Evolutionary conservation across 2,113 vertebrate species (phyloP).

Genomic region (Galeopterus variegatus): DNA sequence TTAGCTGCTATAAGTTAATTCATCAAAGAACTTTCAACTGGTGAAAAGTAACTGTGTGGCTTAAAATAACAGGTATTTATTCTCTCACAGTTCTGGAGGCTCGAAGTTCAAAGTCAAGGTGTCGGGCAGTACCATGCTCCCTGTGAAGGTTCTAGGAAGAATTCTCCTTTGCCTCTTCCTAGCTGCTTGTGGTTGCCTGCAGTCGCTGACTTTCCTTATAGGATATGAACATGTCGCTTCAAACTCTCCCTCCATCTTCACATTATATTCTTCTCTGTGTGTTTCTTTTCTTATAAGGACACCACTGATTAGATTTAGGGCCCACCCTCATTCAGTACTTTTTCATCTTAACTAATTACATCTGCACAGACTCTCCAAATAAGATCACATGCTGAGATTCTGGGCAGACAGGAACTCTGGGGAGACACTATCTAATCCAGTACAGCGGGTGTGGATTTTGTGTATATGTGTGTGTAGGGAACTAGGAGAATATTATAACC

Average conservation of each 20-base stretch:
- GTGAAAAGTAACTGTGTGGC: not conserved
- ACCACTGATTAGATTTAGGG: not conserved
- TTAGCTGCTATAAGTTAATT: conserved; percentile 28
- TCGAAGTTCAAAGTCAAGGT: conserved; percentile 44
- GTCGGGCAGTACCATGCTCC: not conserved
- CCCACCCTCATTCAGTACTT: not conserved
- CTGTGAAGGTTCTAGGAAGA: not conserved
- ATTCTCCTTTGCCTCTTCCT: not conserved
- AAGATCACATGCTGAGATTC: not conserved
- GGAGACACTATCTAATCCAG: not conserved
- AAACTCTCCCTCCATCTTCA: not conserved
- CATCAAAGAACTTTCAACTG: conserved; percentile 17
- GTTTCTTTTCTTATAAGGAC: not conserved
- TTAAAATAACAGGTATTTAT: not conserved
- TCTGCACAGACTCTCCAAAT: not conserved
- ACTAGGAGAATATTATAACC: not conserved
- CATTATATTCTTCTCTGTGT: not conserved
- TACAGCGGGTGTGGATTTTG: not conserved
- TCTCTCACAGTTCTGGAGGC: not conserved
- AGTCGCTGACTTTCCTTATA: not conserved
- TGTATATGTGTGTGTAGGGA: not conserved
- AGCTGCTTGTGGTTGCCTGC: not conserved
- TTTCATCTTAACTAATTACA: not conserved
- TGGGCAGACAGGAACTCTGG: not conserved
- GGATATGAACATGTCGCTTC: not conserved